Conservation (phyloP, 2,113 vertebrate species). For the Chionodraco myersi region DNA sequence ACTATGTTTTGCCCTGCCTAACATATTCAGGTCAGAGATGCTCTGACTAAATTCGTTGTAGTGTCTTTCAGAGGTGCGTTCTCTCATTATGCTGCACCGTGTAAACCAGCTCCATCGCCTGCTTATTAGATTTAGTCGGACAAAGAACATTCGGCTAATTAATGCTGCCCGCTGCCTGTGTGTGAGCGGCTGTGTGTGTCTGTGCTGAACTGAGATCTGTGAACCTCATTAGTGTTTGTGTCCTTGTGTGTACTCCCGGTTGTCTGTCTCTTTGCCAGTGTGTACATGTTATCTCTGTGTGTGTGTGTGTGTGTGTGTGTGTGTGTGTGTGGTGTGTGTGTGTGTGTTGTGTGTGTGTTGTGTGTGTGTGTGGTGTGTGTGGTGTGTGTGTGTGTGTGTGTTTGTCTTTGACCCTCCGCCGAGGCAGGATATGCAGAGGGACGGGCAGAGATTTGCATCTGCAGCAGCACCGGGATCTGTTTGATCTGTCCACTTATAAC, state of each 20-base stretch:
- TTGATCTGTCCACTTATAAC: slow-evolving; percentile 70
- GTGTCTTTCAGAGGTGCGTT: slow-evolving; percentile 52
- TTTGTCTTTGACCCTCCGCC: slow-evolving; percentile 52
- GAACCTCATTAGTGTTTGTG: slow-evolving; percentile 29
- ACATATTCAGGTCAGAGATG: slow-evolving; percentile 55
- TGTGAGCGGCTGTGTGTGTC: slow-evolving; percentile 33
- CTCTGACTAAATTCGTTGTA: slow-evolving; percentile 40
- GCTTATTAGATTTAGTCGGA: slow-evolving; percentile 70
- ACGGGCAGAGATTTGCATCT: slow-evolving; percentile 66
- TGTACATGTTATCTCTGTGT: slow-evolving; percentile 54
- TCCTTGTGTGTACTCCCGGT: background rate
- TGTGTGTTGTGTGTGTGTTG: no score
- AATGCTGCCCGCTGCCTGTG: slow-evolving; percentile 62
- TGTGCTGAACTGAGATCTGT: slow-evolving; percentile 29
- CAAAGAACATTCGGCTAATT: slow-evolving; percentile 73
- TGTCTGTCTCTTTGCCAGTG: slow-evolving; percentile 16
- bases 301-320: background rate
- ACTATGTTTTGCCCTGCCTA: slow-evolving; percentile 16
- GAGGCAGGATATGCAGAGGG: slow-evolving; percentile 40
- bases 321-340: no score
- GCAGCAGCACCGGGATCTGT: slow-evolving; percentile 42
- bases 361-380: no score
- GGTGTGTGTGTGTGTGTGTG: background rate
- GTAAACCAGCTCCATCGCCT: slow-evolving; percentile 57
- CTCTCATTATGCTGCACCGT: slow-evolving; percentile 55